Percentiles rank a stretch among this genome's conserved stretches.
These are phyloP conservation scores for Sciurus carolinensis DNA, from an alignment of 2,797 vertebrate genomes.

Conservation along the genomic window DNA sequence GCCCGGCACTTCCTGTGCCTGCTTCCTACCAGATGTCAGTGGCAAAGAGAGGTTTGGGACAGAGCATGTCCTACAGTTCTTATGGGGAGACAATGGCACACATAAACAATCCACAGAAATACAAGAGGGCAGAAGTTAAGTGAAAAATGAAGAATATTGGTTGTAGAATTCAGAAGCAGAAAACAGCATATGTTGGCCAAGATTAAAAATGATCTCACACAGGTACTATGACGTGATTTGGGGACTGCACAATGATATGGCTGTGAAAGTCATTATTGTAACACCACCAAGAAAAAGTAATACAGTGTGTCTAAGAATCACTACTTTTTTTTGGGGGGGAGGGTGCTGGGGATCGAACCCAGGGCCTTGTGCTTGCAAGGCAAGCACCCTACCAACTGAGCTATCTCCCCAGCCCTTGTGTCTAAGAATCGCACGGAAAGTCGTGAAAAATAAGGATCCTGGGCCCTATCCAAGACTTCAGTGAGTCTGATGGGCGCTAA, in stretches of 20 bases:
- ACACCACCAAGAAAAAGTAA: background rate
- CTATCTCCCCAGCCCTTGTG: no score
- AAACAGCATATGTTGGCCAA: background rate
- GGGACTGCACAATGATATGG: no score
- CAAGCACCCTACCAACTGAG: no score
- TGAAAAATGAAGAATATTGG: background rate
- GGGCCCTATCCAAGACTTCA: background rate
- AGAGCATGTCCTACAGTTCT: fast-evolving
- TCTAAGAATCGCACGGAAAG: background rate
- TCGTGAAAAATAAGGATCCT: background rate
- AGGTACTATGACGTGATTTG: background rate
- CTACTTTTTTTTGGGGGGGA: no score
- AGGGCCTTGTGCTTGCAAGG: no score
- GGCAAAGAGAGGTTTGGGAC: background rate
- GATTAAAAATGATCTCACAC: background rate
- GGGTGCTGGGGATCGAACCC: no score
- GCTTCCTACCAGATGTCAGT: background rate
- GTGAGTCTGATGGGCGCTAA: no score
- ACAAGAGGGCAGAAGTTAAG: background rate
- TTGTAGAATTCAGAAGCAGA: background rate
- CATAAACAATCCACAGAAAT: background rate
- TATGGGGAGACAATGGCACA: background rate
- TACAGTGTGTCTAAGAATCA: background rate
- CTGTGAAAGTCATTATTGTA: background rate
- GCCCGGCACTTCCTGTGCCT: background rate